These are phyloP conservation scores for Pimpla rufipes DNA, from an alignment of 2,888 invertebrate genomes.

Conservation along the genomic window DNA sequence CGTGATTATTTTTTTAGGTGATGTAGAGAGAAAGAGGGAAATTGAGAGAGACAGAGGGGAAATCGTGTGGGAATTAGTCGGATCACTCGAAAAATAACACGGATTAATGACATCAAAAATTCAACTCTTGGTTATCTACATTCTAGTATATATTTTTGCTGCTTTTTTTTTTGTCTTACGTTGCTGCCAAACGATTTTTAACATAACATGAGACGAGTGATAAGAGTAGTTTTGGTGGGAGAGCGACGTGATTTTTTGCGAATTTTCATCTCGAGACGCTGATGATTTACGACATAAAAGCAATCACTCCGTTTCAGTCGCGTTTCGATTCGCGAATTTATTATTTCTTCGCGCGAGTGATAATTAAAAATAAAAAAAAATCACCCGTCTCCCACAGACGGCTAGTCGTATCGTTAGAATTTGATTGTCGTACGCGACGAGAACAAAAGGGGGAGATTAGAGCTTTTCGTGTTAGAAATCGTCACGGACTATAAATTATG, in stretches of 20 bases:
- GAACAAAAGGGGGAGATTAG: constrained; percentile 22
- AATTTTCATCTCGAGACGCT: too few relatives aligned
- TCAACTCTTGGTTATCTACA: constrained; percentile 70
- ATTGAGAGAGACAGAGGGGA: too few relatives aligned
- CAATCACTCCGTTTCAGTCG: not conserved
- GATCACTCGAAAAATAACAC: constrained; percentile 69
- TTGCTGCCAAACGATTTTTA: constrained; percentile 57
- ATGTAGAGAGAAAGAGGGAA: too few relatives aligned
- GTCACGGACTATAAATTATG: constrained; percentile 49
- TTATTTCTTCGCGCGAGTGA: too few relatives aligned
- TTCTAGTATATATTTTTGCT: constrained; percentile 55
- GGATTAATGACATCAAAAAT: constrained; percentile 72
- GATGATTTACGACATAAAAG: constrained; percentile 6
- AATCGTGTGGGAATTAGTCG: constrained; percentile 71
- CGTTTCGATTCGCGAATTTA: too few relatives aligned
- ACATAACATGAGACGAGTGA: constrained; percentile 63
- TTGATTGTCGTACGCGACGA: constrained; percentile 39
- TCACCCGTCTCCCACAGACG: constrained; percentile 30
- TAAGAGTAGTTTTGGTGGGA: constrained; percentile 42
- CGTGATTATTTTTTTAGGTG: too few relatives aligned
- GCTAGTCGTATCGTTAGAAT: constrained; percentile 47
- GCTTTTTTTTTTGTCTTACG: constrained; percentile 20
- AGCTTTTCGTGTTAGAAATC: constrained; percentile 49
- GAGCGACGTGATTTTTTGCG: constrained; percentile 45
- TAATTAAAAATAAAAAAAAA: not conserved